Conservation (phyloP, 2,888 invertebrate species). For the Latheticus oryzae region DNA sequence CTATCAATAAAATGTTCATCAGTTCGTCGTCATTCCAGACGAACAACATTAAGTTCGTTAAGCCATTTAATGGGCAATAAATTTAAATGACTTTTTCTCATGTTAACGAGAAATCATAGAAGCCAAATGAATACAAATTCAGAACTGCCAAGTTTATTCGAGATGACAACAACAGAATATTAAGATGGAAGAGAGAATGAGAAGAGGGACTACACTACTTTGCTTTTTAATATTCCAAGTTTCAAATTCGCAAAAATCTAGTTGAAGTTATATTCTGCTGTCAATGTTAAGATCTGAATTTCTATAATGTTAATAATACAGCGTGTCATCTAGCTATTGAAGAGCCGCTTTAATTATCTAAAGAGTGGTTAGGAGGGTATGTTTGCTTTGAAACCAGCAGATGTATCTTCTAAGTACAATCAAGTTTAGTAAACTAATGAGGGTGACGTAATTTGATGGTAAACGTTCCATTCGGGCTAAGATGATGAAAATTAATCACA, state of each 20-base stretch:
- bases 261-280: too few relatives aligned
- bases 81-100: conserved; percentile 8
- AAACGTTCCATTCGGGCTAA: conserved; percentile 21
- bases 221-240: conserved; percentile 23
- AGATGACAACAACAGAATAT: conserved; percentile 19
- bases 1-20: too few relatives aligned
- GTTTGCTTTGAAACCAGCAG: conserved; percentile 26
- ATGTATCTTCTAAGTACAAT: conserved; percentile 21
- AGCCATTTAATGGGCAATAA: conserved; percentile 13
- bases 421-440: conserved; percentile 28
- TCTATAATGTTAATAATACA: conserved; percentile 2
- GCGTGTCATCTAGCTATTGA: conserved; percentile 7
- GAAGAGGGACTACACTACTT: conserved; percentile 5
- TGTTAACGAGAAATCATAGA: conserved; percentile 17
- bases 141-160: conserved; percentile 13
- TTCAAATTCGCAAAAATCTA: conserved; percentile 15
- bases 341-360: conserved; percentile 21
- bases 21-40: background rate
- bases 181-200: conserved; percentile 16
- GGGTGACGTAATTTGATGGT: conserved; percentile 28
- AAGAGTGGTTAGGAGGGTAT: conserved; percentile 9
- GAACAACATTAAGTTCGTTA: too few relatives aligned
- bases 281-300: background rate
- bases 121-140: conserved; percentile 25
- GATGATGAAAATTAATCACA: conserved; percentile 28